Conservation (phyloP, 2,888 invertebrate genomes). For the Pachymerium ferrugineum region DNA sequence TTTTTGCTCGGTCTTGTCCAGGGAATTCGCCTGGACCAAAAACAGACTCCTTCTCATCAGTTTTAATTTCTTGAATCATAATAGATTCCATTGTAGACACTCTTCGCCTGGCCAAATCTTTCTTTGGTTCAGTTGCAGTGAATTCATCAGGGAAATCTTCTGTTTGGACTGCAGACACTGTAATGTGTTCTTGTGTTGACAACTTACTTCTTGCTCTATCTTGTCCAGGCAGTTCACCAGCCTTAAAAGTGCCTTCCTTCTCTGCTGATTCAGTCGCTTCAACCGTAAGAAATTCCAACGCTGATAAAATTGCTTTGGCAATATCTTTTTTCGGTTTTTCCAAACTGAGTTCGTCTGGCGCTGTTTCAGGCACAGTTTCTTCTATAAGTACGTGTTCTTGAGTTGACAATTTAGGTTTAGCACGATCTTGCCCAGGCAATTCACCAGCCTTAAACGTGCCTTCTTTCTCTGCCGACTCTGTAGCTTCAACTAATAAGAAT, state of each 20-base stretch:
- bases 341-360: constrained; percentile 16
- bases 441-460: constrained; percentile 35
- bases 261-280: constrained; percentile 43
- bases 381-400: constrained; percentile 37
- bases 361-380: constrained; percentile 17
- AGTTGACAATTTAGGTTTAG: constrained; percentile 37
- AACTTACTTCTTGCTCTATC: constrained; percentile 33
- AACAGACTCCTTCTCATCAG: constrained; percentile 28
- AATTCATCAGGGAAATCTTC: constrained; percentile 29
- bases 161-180: constrained; percentile 35
- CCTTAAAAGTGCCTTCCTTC: constrained; percentile 31
- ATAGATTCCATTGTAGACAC: constrained; percentile 31
- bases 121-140: constrained; percentile 4
- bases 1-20: constrained; percentile 28
- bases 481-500: constrained; percentile 31
- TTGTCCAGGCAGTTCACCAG: constrained; percentile 31
- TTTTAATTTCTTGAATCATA: constrained; percentile 29
- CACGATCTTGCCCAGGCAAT: constrained; percentile 37
- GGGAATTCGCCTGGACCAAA: constrained; percentile 30
- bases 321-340: constrained; percentile 37
- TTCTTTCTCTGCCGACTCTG: constrained; percentile 31
- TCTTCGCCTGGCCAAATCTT: neutral
- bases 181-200: constrained; percentile 37
- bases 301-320: constrained; percentile 38
- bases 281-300: constrained; percentile 40